A percentile compares a stretch with the other conserved stretches of the same genome.
phyloP scores from a whole-genome alignment of 2,113 vertebrate genomes.

The Sceloporus tristichus region DNA sequence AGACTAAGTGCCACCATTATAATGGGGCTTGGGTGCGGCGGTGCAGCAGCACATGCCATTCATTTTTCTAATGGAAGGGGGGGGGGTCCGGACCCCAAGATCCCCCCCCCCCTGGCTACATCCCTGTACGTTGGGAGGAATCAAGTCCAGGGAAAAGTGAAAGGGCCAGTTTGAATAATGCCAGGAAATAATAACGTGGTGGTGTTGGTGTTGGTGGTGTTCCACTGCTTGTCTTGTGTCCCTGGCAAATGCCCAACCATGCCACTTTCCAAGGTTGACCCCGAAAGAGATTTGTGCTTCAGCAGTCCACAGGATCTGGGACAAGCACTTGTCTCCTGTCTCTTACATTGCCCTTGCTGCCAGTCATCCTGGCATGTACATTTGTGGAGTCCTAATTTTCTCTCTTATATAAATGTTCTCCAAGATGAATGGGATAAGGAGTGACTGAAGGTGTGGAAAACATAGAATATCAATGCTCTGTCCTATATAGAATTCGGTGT shows the following conservation, averaged over 20 bases:
- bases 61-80: too few relatives aligned
- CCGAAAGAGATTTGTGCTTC: neutral
- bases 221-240: neutral
- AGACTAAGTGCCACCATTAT: too few relatives aligned
- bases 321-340: neutral
- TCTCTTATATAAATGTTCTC: neutral
- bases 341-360: neutral
- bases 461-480: neutral
- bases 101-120: too few relatives aligned
- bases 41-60: too few relatives aligned
- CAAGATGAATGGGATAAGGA: neutral
- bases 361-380: too few relatives aligned
- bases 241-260: neutral
- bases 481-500: neutral
- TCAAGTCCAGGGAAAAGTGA: too few relatives aligned
- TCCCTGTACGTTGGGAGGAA: too few relatives aligned
- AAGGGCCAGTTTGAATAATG: too few relatives aligned
- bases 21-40: too few relatives aligned
- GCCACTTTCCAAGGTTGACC: neutral
- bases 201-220: neutral
- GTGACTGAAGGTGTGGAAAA: neutral
- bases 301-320: neutral
- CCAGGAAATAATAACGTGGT: neutral
- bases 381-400: neutral
- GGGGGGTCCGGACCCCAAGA: too few relatives aligned